phyloP scores from a whole-genome alignment of 2,888 invertebrate species.

The Synergus itoensis region DNA sequence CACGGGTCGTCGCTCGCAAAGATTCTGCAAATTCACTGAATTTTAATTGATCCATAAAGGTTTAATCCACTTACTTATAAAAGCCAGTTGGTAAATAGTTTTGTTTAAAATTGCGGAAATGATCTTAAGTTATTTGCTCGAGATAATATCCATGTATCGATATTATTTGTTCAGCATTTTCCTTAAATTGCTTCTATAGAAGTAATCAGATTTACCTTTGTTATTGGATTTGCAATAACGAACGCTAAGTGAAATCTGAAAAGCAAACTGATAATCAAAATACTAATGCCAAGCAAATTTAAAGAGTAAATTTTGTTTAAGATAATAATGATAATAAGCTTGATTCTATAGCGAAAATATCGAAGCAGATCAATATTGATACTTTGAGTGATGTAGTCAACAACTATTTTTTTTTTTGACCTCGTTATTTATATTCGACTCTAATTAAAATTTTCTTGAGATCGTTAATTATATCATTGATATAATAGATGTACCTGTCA shows the following conservation, averaged over 20 bases:
- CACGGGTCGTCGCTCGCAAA: constrained; percentile 17
- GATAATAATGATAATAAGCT: background rate
- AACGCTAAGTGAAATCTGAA: background rate
- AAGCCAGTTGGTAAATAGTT: no score
- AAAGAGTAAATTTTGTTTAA: background rate
- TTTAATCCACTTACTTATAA: background rate
- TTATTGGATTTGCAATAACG: background rate
- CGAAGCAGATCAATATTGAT: no score
- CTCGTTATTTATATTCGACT: no score
- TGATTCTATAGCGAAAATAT: background rate
- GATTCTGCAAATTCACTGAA: background rate
- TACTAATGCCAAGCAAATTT: background rate
- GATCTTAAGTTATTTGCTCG: background rate
- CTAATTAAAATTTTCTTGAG: background rate
- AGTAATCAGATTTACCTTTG: background rate
- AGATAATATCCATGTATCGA: background rate
- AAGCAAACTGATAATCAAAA: background rate
- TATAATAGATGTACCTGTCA: background rate
- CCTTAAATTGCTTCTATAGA: constrained; percentile 27
- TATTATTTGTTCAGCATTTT: constrained; percentile 19
- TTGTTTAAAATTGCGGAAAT: background rate
- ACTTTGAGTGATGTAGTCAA: no score
- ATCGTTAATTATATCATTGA: no score
- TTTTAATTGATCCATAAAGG: background rate
- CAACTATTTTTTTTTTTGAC: no score